These are phyloP conservation scores for Mactromeris polynyma DNA, from an alignment of 2,888 invertebrate species.

Conservation along the genomic window DNA sequence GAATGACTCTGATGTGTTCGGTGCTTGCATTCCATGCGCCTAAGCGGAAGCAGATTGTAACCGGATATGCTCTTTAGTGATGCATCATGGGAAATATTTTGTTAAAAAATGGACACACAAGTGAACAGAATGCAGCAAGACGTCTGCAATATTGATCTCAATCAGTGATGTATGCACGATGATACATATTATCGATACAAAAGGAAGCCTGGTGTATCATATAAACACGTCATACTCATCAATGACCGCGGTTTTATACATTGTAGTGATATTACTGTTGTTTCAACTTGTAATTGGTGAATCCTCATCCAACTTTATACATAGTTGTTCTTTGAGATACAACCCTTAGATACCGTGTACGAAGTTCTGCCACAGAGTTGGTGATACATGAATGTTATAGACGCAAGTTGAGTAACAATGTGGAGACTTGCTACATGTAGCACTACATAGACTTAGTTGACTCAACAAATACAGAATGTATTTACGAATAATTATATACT, in stretches of 20 bases:
- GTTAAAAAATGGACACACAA: background rate
- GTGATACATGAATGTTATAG: no score
- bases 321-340: no score
- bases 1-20: slow-evolving; percentile 72
- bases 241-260: background rate
- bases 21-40: slow-evolving; percentile 66
- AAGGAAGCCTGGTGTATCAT: background rate
- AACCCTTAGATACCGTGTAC: no score
- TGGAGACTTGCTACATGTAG: no score
- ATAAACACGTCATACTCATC: background rate
- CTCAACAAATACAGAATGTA: no score
- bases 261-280: no score
- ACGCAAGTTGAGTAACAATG: no score
- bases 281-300: no score
- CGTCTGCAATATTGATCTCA: background rate
- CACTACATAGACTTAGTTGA: no score
- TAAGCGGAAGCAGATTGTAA: slow-evolving; percentile 64
- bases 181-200: background rate
- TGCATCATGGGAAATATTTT: background rate
- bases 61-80: slow-evolving; percentile 58
- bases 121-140: background rate
- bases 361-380: no score
- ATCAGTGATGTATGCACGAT: background rate
- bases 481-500: no score
- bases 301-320: no score